These are phyloP conservation scores for Cephus cinctus DNA, from an alignment of 1,140 invertebrate species.

Conservation along the genomic window DNA sequence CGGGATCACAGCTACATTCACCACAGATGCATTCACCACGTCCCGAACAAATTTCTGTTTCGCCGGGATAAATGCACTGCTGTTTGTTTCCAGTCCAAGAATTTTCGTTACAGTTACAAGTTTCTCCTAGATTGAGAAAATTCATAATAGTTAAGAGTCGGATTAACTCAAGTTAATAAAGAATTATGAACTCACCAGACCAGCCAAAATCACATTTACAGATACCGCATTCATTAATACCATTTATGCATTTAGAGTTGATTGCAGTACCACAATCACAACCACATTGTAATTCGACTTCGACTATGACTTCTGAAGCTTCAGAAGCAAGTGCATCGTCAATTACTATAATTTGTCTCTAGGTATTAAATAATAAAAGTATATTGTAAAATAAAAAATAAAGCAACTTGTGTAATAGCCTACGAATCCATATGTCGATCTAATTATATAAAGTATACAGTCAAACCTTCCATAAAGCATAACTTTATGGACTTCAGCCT, in stretches of 20 bases:
- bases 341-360: too few relatives aligned
- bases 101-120: constrained; percentile 30
- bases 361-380: too few relatives aligned
- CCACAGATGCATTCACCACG: constrained; percentile 36
- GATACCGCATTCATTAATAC: not conserved
- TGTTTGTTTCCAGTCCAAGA: constrained; percentile 18
- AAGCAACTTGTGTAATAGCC: too few relatives aligned
- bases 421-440: too few relatives aligned
- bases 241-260: not conserved
- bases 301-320: not conserved
- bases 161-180: not conserved
- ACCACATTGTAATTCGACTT: not conserved
- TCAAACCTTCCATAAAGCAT: too few relatives aligned
- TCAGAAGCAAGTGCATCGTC: constrained; percentile 1
- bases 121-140: too few relatives aligned
- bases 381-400: too few relatives aligned
- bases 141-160: too few relatives aligned
- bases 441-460: too few relatives aligned
- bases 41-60: constrained; percentile 24
- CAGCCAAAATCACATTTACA: constrained; percentile 1
- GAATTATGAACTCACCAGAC: not conserved
- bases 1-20: constrained; percentile 30
- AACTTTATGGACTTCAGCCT: too few relatives aligned
- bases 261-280: not conserved
- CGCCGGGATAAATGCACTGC: constrained; percentile 21